A percentile compares a stretch with the other conserved stretches of the same genome.
Evolutionary conservation across 2,797 vertebrate genomes (phyloP).

Genomic region (Melopsittacus undulatus): DNA sequence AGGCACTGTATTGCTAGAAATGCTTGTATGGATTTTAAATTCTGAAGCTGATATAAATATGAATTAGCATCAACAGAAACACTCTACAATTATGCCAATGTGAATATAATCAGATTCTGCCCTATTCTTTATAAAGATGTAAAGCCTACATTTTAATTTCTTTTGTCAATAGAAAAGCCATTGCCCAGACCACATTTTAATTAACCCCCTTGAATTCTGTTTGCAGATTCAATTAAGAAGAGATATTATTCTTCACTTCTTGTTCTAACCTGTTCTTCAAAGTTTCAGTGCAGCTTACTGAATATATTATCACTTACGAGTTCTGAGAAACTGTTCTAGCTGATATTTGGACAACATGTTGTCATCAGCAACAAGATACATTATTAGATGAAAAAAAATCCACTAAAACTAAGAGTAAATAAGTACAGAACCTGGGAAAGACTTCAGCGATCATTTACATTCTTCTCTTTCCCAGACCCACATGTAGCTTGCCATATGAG

Average conservation of each 20-base stretch:
- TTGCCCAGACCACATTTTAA: conserved; percentile 5
- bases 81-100: neutral
- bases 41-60: neutral
- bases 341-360: neutral
- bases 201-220: neutral
- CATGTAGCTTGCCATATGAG: neutral
- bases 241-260: neutral
- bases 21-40: neutral
- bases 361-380: neutral
- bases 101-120: conserved; percentile 1
- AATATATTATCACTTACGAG: neutral
- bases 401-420: neutral
- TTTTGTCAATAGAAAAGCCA: conserved; percentile 34
- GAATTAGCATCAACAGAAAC: conserved; percentile 6
- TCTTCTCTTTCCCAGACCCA: neutral
- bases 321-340: neutral
- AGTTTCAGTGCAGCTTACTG: neutral
- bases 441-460: neutral
- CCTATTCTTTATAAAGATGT: conserved; percentile 7
- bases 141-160: neutral
- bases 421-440: neutral
- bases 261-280: conserved; percentile 2
- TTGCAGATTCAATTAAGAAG: conserved; percentile 27
- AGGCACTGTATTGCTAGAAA: neutral
- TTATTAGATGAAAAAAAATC: neutral